Conservation (phyloP, 2,113 vertebrate species). For the Leucosticte australis region DNA sequence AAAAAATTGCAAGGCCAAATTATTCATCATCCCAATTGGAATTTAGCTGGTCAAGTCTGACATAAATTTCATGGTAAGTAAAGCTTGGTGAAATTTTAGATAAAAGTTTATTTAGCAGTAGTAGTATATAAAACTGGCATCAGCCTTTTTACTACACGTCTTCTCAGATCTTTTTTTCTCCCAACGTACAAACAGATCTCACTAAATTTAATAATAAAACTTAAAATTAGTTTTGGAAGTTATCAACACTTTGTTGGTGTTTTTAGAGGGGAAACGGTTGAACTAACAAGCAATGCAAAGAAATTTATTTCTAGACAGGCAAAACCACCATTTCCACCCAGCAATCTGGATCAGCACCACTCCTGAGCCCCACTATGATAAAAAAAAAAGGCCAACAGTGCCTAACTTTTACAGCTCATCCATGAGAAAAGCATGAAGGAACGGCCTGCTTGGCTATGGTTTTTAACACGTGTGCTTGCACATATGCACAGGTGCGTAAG, state of each 20-base stretch:
- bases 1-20: background rate
- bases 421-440: background rate
- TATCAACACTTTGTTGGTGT: background rate
- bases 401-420: background rate
- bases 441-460: background rate
- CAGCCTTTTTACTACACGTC: background rate
- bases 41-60: background rate
- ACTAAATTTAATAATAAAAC: background rate
- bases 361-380: background rate
- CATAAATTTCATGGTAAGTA: background rate
- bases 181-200: background rate
- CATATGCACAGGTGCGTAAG: background rate
- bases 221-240: background rate
- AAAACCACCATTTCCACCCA: background rate
- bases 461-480: background rate
- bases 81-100: background rate
- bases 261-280: background rate
- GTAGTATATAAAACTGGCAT: background rate
- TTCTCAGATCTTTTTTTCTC: background rate
- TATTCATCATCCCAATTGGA: background rate
- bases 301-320: background rate
- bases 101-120: background rate
- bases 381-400: background rate
- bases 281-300: background rate
- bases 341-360: background rate